These are phyloP conservation scores for Phthorimaea operculella DNA, from an alignment of 1,140 invertebrate species.

Conservation along the genomic window DNA sequence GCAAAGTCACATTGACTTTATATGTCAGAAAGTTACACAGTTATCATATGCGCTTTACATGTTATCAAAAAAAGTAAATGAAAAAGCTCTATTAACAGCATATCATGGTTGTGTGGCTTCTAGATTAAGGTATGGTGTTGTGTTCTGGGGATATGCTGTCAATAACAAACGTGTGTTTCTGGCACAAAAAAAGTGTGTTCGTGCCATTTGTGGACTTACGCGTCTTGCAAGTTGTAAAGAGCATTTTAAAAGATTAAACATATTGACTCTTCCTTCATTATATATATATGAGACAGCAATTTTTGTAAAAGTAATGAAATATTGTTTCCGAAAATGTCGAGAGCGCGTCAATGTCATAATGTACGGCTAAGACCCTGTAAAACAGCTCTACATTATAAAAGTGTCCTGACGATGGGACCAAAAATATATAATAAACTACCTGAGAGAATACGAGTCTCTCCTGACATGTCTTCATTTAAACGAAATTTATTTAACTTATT, in stretches of 20 bases:
- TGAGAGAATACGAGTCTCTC: too few relatives aligned
- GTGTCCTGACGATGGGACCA: too few relatives aligned
- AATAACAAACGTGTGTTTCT: background rate
- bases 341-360: too few relatives aligned
- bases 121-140: background rate
- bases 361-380: too few relatives aligned
- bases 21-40: background rate
- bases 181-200: constrained; percentile 1
- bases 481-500: too few relatives aligned
- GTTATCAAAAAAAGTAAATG: background rate
- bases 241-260: background rate
- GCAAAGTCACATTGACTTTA: background rate
- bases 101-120: constrained; percentile 1
- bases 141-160: constrained; percentile 3
- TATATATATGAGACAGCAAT: too few relatives aligned
- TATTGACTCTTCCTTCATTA: background rate
- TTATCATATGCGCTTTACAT: constrained; percentile 2
- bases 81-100: background rate
- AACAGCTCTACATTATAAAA: too few relatives aligned
- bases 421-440: too few relatives aligned
- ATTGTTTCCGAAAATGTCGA: too few relatives aligned
- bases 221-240: background rate
- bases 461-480: too few relatives aligned
- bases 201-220: background rate
- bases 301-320: too few relatives aligned